Evolutionary conservation across 2,888 invertebrate species (phyloP).

Genomic region (Synergus gifuensis): DNA sequence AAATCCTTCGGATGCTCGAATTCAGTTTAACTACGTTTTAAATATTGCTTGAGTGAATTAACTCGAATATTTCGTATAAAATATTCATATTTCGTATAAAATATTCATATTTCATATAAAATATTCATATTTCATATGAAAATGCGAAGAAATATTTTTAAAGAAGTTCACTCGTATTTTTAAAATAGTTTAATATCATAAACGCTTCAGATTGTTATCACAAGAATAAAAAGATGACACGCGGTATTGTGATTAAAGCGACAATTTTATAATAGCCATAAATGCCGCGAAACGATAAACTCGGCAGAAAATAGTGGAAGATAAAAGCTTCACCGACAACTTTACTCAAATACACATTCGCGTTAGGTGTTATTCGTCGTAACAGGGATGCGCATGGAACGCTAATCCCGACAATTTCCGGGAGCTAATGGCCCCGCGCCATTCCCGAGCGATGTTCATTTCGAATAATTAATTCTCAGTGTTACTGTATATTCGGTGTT

Average conservation of each 20-base stretch:
- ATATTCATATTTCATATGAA: no score
- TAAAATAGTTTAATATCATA: no score
- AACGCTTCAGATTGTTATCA: neutral
- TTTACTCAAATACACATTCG: neutral
- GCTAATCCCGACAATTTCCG: constrained; percentile 74
- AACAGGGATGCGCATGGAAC: constrained; percentile 58
- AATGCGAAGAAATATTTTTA: neutral
- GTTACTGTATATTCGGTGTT: constrained; percentile 11
- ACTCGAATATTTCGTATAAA: neutral
- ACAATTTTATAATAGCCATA: constrained; percentile 19
- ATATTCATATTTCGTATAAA: no score
- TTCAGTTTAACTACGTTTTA: neutral
- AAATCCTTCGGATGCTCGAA: neutral
- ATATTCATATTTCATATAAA: no score
- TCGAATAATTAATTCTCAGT: constrained; percentile 73
- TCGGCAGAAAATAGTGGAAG: constrained; percentile 38
- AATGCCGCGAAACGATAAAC: constrained; percentile 16
- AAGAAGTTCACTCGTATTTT: no score
- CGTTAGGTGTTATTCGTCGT: constrained; percentile 43
- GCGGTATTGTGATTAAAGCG: neutral
- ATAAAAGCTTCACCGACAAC: constrained; percentile 19
- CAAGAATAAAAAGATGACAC: neutral
- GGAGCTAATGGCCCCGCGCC: constrained; percentile 73
- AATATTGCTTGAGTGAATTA: neutral
- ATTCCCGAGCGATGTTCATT: constrained; percentile 68